Evolutionary conservation across 92 coral and sea anemone genomes (phyloP), one percentile per base, ranked within the genome.

Genomic region (Palythoa heliodiscus): DNA sequence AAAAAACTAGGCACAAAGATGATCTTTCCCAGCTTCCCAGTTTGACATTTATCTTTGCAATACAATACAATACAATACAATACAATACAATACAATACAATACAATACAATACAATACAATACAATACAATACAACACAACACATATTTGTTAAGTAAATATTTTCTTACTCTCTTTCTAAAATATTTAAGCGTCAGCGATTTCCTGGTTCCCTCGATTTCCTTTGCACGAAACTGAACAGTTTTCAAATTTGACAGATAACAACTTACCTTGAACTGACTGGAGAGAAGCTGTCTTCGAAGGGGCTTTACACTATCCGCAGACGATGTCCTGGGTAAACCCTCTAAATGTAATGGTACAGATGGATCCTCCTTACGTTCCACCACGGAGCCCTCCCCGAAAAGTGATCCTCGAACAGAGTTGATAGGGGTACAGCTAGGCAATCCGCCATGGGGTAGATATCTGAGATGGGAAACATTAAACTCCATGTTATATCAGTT

Each of bases 191-290:
- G 35, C 35, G 35, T 54, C 16, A 11, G 60, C 16, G 60, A 54
- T 54, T 54, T 7, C 2, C 60, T 54, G 12, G 60, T 54, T 54
- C 0, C 12, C 12, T 54, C 5, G 16, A 54, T 54, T 11, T 54
- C 16, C 16, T 1, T 54, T 0, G 12, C 60, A 15, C 17, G 13
- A 13, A 58, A 58, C 5, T 5, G n/a, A 3, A 58, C 64, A n/a
- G 13, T 58, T 55, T 58, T 13, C 17, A 58, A 16, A 0, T 4
- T 2, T 15, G n/a, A 15, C 16, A 15, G 17, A 5, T 1, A 13
- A 10, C 55, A 22, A 35, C 60, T 29, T 77, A 95, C 98, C 95
- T 93, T 95, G 4, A 90, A 76, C 86, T 93, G 98, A 76, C 95
- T 95, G 58, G 91, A 83, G 39, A 95, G 68, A 17, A 93, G 83